Base-by-base conservation (phyloP, 2,113 vertebrate genomes). In the Epinephelus lanceolatus region DNA sequence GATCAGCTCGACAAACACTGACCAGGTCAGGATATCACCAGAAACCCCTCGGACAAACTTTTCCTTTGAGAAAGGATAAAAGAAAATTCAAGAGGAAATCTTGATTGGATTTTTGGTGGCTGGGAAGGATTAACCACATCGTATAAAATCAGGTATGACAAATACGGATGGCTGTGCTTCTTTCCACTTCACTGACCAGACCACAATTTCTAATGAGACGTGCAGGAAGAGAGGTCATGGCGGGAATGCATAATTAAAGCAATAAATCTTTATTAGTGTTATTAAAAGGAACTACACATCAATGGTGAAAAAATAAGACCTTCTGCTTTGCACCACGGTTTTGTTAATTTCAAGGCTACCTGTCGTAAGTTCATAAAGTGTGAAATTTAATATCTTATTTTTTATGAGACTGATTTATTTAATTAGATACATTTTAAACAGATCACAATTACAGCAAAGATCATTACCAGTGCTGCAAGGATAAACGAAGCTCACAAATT, bases 111-210 rank as follows among this genome's bases (percentile, higher is more conserved):
- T 96, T 94, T 94, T 89, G 94, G 92, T 92, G 94, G 90, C 94
- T 94, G 94, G 89, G 94, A 93, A 96, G 95, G 96, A 96, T 96
- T 96, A 95, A 95, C 86, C 92, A 86, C 83, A 89, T 96, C 94
- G 92, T 93, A 95, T 96, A 95, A 95, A 95, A 96, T 96, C 97
- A 98, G 98, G 97, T 99, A 99, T 95, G 96, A 95, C 94, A 95
- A 95, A 95, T 94, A 95, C 93, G 85, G 86, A 95, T 93, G 85
- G 89, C 23, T 94, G 94, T 93, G 89, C 84, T 82, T 92, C 92
- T 94, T 94, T 47, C 33, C 87, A 88, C 87, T 93, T 94, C 86
- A 87, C 91, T 94, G 88, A 93, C 87, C 86, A 84, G 91, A 94
- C 84, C 86, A 77, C 88, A 88, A 88, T 93, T 94, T 95, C 83